Evolutionary conservation across 1,140 invertebrate genomes (phyloP), one percentile per base, ranked within the genome.

Genomic region (Heliconius himera): DNA sequence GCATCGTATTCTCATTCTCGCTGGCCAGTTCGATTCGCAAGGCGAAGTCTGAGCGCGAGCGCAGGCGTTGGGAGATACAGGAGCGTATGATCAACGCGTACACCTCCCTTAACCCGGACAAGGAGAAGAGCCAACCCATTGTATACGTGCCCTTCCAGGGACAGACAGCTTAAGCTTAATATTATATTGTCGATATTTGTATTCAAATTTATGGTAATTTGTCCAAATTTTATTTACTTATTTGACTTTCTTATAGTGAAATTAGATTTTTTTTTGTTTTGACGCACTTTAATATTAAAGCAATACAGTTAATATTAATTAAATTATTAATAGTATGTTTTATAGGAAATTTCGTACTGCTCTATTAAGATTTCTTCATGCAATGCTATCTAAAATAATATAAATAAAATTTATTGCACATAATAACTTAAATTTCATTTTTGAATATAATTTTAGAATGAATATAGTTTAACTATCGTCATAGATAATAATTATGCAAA

Each of bases 1-100:
- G 98, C 26, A 26, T 26, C 26, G 1, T 26, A 26, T 26, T 26
- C 26, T 26, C 26, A 26, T 26, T 26, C 26, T 97, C 97, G 93
- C 92, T 99, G 88, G 98, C 97, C 71, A 96, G 96, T 85, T 96
- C 97, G 0, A 97, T 99, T 84, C 96, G 97, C 81, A 96, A 96
- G 84, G 96, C 98, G 81, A 97, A 97, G 88, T 96, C 96, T 1
- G 96, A 97, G 82, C 95, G 96, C 66, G 96, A 96, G 83, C 95
- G 96, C 73, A 95, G 96, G 70, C 95, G 95, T 49, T 97, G 96
- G 96, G 96, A 97, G 91, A 95, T 95, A 75, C 89, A 94, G 83
- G 93, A 95, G 81, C 90, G 91, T 29, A 93, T 95, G 85, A 89
- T 93, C 79, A 95, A 94, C 81, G 89, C 91, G 8, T 91, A 94